phyloP scores from a whole-genome alignment of 2,888 invertebrate genomes.

The Hyppa rectilinea region DNA sequence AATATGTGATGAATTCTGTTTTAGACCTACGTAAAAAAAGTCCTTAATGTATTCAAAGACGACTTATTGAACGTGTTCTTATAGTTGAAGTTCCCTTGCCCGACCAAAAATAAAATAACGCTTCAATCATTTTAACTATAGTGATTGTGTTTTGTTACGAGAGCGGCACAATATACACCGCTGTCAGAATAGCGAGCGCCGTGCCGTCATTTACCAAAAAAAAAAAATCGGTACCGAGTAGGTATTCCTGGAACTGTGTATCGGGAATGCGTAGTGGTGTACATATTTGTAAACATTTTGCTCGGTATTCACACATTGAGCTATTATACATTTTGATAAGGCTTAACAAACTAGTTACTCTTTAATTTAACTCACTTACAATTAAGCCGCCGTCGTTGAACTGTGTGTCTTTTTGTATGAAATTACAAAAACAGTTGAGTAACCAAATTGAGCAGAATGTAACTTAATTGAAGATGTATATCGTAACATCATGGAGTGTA shows the following conservation, averaged over 20 bases:
- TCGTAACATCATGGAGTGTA: too few relatives aligned
- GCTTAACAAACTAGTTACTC: neutral
- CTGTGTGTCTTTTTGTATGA: too few relatives aligned
- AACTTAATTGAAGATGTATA: too few relatives aligned
- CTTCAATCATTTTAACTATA: too few relatives aligned
- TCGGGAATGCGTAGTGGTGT: neutral
- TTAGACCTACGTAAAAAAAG: neutral
- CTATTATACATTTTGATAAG: neutral
- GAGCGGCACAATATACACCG: neutral
- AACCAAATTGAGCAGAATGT: too few relatives aligned
- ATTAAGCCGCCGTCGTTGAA: too few relatives aligned
- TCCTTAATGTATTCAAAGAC: neutral
- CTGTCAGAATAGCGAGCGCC: neutral
- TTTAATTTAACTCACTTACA: neutral
- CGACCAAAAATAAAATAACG: neutral
- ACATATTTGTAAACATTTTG: neutral
- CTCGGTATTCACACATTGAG: neutral
- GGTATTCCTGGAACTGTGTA: neutral
- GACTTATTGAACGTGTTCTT: neutral
- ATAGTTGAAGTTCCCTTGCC: neutral
- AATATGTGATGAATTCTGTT: too few relatives aligned
- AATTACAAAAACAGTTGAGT: too few relatives aligned
- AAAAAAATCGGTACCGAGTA: too few relatives aligned
- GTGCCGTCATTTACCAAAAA: too few relatives aligned
- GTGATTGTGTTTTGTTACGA: neutral